These are phyloP conservation scores for Harmothoe impar DNA, from an alignment of 2,888 invertebrate genomes.

Conservation along the genomic window DNA sequence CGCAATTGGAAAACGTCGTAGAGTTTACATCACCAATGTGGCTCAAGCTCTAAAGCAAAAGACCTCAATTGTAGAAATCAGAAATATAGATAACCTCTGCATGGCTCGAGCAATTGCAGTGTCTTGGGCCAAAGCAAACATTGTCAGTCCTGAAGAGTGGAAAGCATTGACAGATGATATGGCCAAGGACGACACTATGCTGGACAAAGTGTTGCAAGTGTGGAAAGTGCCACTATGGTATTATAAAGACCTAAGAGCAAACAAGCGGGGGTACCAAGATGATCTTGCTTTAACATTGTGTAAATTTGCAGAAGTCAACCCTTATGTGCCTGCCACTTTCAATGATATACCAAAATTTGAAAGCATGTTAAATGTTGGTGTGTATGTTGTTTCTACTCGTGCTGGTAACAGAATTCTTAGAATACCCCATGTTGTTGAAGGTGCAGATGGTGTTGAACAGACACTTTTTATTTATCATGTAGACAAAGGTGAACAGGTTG, in stretches of 20 bases:
- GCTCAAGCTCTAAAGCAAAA: not conserved
- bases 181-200: not conserved
- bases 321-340: not conserved
- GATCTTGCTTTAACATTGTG: not conserved
- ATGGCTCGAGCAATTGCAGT: not conserved
- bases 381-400: not conserved
- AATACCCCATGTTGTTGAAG: not conserved
- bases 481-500: not conserved
- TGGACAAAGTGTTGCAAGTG: not conserved
- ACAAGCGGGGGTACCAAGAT: not conserved
- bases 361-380: not conserved
- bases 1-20: no score
- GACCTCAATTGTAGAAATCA: not conserved
- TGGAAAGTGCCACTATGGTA: not conserved
- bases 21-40: not conserved
- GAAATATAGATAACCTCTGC: not conserved
- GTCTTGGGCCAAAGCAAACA: slow-evolving; percentile 1
- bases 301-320: not conserved
- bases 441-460: not conserved
- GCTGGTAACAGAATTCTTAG: not conserved
- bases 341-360: not conserved
- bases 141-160: not conserved
- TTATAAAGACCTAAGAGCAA: not conserved
- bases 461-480: not conserved
- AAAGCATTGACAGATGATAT: not conserved